Conservation (phyloP, 2,888 invertebrate genomes). For the Gnatocerus cornutus region DNA sequence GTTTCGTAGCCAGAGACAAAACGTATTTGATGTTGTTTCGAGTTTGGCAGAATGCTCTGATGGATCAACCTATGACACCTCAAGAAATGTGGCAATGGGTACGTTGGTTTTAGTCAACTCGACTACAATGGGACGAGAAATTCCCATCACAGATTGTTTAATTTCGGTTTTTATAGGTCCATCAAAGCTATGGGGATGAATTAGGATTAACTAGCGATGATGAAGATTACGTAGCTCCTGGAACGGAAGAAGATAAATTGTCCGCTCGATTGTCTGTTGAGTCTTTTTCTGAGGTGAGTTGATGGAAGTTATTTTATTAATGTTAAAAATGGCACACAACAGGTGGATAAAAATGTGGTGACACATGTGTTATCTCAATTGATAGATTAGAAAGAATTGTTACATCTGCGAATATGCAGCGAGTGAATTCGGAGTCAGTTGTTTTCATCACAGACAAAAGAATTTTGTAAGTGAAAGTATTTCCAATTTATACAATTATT, state of each 20-base stretch:
- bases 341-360: not conserved
- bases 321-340: not conserved
- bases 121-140: slow-evolving; percentile 4
- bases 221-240: slow-evolving; percentile 85
- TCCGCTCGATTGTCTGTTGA: slow-evolving; percentile 73
- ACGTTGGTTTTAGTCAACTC: slow-evolving; percentile 60
- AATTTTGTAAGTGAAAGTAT: too few species aligned
- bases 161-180: slow-evolving; percentile 75
- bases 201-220: slow-evolving; percentile 94
- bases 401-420: too few species aligned
- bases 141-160: not conserved
- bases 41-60: slow-evolving; percentile 96
- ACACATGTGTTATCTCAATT: not conserved
- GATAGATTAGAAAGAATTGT: not conserved
- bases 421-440: too few species aligned
- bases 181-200: slow-evolving; percentile 95
- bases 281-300: slow-evolving; percentile 63
- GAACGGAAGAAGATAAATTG: slow-evolving; percentile 73
- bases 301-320: not conserved
- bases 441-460: too few species aligned
- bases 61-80: slow-evolving; percentile 89
- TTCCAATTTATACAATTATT: too few species aligned
- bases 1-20: slow-evolving; percentile 95
- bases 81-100: slow-evolving; percentile 94
- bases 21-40: slow-evolving; percentile 96